A percentile compares a stretch with the other conserved stretches of the same genome.
These are phyloP conservation scores for Cryptosula pallasiana DNA, from an alignment of 2,888 invertebrate species.

Conservation along the genomic window DNA sequence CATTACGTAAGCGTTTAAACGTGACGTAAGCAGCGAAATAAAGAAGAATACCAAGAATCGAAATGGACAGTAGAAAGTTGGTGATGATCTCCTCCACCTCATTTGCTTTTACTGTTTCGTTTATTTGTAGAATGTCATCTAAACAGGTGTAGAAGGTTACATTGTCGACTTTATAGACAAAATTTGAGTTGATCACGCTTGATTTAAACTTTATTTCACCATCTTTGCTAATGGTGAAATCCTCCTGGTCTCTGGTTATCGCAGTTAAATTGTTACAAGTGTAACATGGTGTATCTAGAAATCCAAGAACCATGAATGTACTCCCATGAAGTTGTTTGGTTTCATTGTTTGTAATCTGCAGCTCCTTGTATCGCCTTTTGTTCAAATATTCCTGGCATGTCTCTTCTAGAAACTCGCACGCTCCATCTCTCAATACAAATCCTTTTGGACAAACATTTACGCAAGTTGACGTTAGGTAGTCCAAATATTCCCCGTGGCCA, in stretches of 20 bases:
- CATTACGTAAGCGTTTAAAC: not conserved
- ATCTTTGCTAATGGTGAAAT: not conserved
- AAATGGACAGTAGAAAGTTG: not conserved
- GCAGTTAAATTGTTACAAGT: not conserved
- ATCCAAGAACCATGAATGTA: not conserved
- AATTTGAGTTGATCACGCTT: not conserved
- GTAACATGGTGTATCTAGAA: not conserved
- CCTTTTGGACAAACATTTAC: not conserved
- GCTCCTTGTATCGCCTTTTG: not conserved
- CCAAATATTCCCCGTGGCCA: conserved; percentile 6
- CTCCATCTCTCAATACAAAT: not conserved
- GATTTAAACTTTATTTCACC: not conserved
- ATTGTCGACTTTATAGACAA: conserved; percentile 12
- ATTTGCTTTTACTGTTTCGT: not conserved
- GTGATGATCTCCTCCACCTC: not conserved
- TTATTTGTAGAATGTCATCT: not conserved
- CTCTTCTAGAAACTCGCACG: not conserved
- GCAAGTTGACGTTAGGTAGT: not conserved
- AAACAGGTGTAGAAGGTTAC: not conserved
- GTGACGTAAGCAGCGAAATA: conserved; percentile 13
- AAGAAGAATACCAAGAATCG: not conserved
- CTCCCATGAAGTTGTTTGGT: not conserved
- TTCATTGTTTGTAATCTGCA: not conserved
- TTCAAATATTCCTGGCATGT: not conserved
- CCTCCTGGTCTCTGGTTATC: not conserved